These are phyloP conservation scores for Diarsia brunnea DNA, from an alignment of 2,888 invertebrate species.

Conservation along the genomic window DNA sequence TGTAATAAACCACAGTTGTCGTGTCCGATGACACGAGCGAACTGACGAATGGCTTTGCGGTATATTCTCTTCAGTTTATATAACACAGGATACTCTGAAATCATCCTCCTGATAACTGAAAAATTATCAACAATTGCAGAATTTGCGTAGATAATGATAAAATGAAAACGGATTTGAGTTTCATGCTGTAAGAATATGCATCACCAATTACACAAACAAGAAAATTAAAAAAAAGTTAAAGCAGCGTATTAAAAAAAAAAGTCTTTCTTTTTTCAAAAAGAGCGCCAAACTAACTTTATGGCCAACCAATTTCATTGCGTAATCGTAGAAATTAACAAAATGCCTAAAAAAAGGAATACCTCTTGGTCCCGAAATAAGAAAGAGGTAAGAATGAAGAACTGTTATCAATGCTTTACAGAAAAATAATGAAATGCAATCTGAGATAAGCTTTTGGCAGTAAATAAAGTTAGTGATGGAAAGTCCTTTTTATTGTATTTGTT, in stretches of 20 bases:
- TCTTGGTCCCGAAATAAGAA: conserved; percentile 39
- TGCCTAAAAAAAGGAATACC: conserved; percentile 47
- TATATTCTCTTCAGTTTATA: conserved; percentile 75
- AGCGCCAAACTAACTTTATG: conserved; percentile 16
- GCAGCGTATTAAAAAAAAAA: neutral
- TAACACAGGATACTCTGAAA: conserved; percentile 78
- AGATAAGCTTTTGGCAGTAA: neutral
- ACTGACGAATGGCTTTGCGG: conserved; percentile 76
- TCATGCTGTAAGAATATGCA: conserved; percentile 54
- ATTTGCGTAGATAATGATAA: conserved; percentile 61
- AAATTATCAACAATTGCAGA: conserved; percentile 70
- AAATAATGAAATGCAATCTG: neutral
- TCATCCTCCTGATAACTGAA: conserved; percentile 77
- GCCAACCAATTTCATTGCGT: neutral
- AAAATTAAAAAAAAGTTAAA: neutral
- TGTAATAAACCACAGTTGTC: conserved; percentile 67
- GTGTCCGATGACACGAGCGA: conserved; percentile 75
- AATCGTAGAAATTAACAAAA: conserved; percentile 25
- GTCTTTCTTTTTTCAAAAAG: conserved; percentile 17
- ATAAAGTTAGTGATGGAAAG: neutral
- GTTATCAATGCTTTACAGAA: neutral
- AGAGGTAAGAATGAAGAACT: conserved; percentile 32
- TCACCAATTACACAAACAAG: too few species aligned
- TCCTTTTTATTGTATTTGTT: neutral
- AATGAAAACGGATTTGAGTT: conserved; percentile 47